Evolutionary conservation across 2,888 invertebrate genomes (phyloP).

Genomic region (Cybosia mesomella): DNA sequence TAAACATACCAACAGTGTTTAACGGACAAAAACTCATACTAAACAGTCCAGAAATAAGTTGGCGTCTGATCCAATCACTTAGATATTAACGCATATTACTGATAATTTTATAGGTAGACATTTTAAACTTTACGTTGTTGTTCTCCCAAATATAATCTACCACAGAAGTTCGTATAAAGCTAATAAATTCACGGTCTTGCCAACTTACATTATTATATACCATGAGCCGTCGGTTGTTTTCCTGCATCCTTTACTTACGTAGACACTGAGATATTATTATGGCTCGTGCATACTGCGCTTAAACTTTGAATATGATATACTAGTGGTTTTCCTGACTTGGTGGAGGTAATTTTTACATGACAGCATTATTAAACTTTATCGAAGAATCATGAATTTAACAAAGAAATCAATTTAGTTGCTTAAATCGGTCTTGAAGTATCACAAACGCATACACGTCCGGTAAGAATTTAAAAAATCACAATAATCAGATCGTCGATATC

Average conservation of each 20-base stretch:
- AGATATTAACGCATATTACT: not conserved
- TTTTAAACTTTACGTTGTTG: constrained; percentile 1
- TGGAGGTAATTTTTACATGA: constrained; percentile 1
- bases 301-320: constrained; percentile 42
- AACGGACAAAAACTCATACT: no score
- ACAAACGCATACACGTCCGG: not conserved
- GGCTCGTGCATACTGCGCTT: constrained; percentile 45
- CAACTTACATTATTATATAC: constrained; percentile 52
- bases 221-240: constrained; percentile 52
- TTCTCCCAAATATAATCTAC: constrained; percentile 12
- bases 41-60: no score
- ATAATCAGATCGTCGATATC: no score
- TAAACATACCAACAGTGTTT: no score
- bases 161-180: constrained; percentile 24
- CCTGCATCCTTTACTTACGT: constrained; percentile 50
- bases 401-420: not conserved
- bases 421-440: not conserved
- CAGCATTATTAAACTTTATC: not conserved
- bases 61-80: no score
- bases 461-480: no score
- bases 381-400: not conserved
- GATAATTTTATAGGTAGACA: not conserved
- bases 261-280: constrained; percentile 55
- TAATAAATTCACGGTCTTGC: constrained; percentile 23
- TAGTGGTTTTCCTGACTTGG: constrained; percentile 21